phyloP scores from a whole-genome alignment of 2,113 vertebrate species.

The Melanostigma gelatinosum region DNA sequence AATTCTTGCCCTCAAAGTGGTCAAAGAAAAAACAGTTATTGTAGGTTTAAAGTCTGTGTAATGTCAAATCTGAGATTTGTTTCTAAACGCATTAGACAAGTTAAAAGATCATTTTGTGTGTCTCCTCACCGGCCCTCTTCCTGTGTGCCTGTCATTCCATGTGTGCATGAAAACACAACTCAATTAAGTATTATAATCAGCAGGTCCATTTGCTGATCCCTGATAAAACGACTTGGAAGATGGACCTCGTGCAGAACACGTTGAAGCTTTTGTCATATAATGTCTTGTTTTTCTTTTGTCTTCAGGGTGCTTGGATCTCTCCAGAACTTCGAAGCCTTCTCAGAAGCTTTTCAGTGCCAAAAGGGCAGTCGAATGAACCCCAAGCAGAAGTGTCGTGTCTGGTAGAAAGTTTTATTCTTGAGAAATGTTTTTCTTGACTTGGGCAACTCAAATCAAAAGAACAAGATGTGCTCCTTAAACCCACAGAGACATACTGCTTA shows the following conservation, averaged over 20 bases:
- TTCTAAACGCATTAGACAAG: not conserved
- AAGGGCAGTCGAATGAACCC: conserved; percentile 91
- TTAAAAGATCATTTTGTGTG: not conserved
- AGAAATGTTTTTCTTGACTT: conserved; percentile 47
- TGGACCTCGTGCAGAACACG: conserved; percentile 1
- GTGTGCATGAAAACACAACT: not conserved
- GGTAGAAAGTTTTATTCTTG: conserved; percentile 80
- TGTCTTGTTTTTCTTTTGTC: conserved; percentile 36
- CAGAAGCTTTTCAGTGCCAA: conserved; percentile 90
- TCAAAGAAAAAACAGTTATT: not conserved
- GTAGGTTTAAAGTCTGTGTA: not conserved
- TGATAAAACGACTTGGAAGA: not conserved
- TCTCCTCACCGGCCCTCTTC: not conserved
- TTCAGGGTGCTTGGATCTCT: conserved; percentile 93
- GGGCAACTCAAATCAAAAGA: conserved; percentile 52
- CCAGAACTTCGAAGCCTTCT: conserved; percentile 95
- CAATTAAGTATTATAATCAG: not conserved
- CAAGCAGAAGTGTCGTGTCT: conserved; percentile 89
- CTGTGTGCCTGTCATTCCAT: not conserved
- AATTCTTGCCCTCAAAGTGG: not conserved
- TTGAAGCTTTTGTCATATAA: not conserved
- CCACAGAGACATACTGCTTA: conserved; percentile 50
- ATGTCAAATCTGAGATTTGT: not conserved
- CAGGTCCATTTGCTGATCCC: not conserved
- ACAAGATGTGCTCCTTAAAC: conserved; percentile 41